Conservation (phyloP, 1,140 invertebrate species). For the Pseudomyrmex dendroicus region DNA sequence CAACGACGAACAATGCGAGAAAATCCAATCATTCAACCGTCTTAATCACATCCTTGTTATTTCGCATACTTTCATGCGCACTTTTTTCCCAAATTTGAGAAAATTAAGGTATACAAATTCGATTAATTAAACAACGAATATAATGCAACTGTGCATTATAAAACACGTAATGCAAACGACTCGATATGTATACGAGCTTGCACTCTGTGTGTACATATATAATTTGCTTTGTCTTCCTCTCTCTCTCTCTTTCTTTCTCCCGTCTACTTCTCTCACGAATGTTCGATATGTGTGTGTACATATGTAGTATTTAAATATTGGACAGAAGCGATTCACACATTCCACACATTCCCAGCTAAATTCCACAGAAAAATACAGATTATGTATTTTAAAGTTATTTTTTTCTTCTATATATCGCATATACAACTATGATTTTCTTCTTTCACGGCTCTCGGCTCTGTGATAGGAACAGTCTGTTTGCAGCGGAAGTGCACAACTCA, state of each 20-base stretch:
- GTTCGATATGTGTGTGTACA: not conserved
- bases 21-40: no score
- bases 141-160: no score
- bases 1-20: no score
- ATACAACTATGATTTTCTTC: slow-evolving; percentile 1
- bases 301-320: slow-evolving; percentile 9
- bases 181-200: no score
- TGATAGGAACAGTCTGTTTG: slow-evolving; percentile 29
- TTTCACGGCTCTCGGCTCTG: slow-evolving; percentile 4
- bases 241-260: not conserved
- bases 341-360: not conserved
- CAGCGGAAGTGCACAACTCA: not conserved
- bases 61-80: no score
- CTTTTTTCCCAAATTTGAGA: no score
- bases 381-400: slow-evolving; percentile 2
- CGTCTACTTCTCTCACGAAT: not conserved
- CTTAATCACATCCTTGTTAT: no score
- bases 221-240: not conserved
- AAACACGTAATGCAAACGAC: no score
- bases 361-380: slow-evolving; percentile 37
- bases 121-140: no score
- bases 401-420: not conserved
- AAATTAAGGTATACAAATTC: no score
- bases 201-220: not conserved
- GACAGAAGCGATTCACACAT: not conserved